Evolutionary conservation across 2,113 vertebrate species (phyloP).

Genomic region (Clarias macrocephalus): DNA sequence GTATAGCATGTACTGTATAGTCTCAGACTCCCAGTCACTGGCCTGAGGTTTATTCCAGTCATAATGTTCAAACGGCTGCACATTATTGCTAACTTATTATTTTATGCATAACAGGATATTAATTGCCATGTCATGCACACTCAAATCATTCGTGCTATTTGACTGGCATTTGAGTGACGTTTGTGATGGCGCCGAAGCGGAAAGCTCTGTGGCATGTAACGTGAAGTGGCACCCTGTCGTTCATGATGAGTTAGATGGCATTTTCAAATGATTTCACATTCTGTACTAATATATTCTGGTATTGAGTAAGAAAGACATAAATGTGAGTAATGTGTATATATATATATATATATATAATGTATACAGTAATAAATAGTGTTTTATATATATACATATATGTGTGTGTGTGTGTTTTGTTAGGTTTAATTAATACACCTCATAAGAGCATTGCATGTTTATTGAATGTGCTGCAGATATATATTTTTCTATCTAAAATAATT

Average conservation of each 20-base stretch:
- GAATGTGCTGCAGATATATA: too few relatives aligned
- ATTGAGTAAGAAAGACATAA: background rate
- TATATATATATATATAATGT: background rate
- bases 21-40: background rate
- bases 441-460: too few relatives aligned
- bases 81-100: background rate
- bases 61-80: background rate
- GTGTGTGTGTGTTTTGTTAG: background rate
- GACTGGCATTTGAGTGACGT: background rate
- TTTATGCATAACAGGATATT: background rate
- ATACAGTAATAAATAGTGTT: background rate
- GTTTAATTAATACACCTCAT: too few relatives aligned
- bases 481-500: background rate
- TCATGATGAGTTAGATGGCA: background rate
- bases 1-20: background rate
- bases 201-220: background rate
- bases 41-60: background rate
- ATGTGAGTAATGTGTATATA: background rate
- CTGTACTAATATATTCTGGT: background rate
- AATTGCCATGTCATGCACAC: background rate
- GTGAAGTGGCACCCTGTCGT: background rate
- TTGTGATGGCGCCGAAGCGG: background rate
- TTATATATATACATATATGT: background rate
- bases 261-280: background rate
- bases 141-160: background rate